Percentiles rank a stretch among this genome's conserved stretches.
phyloP scores from a whole-genome alignment of 1,140 invertebrate genomes.

The Liolophura sinensis region DNA sequence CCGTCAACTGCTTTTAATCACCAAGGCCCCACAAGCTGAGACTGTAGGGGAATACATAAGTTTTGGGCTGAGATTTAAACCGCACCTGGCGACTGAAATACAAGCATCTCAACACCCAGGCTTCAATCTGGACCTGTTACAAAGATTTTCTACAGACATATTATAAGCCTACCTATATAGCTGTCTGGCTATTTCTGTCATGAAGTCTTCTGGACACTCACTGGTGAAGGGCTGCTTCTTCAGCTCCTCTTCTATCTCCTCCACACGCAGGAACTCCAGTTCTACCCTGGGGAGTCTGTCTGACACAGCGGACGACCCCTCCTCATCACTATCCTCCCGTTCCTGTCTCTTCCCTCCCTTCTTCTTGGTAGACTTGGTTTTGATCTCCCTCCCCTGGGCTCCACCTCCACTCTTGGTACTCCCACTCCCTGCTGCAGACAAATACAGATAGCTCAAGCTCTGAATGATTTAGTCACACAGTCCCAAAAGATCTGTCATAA shows the following conservation, averaged over 20 bases:
- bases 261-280: constrained; percentile 69
- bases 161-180: constrained; percentile 49
- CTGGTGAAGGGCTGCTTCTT: constrained; percentile 62
- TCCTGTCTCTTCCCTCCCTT: constrained; percentile 61
- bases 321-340: constrained; percentile 43
- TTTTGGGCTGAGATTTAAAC: too few relatives aligned
- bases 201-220: constrained; percentile 61
- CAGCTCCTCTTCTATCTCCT: constrained; percentile 73
- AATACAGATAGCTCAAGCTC: too few relatives aligned
- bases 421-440: background rate
- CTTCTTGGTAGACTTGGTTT: constrained; percentile 89
- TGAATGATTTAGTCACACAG: too few relatives aligned
- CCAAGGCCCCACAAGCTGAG: too few relatives aligned
- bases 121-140: too few relatives aligned
- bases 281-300: constrained; percentile 48
- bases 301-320: constrained; percentile 6
- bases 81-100: too few relatives aligned
- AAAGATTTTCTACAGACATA: background rate
- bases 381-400: constrained; percentile 90
- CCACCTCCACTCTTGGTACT: constrained; percentile 79
- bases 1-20: too few relatives aligned
- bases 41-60: too few relatives aligned
- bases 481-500: too few relatives aligned
- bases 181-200: constrained; percentile 55
- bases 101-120: too few relatives aligned